Conservation (phyloP, 2,113 vertebrate species). For the Sardina pilchardus region DNA sequence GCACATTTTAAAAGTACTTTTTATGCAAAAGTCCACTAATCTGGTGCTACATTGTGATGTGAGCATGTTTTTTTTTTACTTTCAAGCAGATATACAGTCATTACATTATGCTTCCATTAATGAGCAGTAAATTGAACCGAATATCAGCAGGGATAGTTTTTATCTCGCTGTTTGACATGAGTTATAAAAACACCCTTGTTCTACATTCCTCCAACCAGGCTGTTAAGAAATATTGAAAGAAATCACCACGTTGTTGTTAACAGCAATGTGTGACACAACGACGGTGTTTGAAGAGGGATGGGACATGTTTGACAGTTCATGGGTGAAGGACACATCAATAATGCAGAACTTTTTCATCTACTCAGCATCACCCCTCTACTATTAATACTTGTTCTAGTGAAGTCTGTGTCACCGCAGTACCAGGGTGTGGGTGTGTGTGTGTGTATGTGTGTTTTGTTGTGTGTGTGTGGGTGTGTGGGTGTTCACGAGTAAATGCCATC, state of each 20-base stretch:
- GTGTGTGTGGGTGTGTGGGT: neutral
- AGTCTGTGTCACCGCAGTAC: neutral
- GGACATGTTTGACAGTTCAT: neutral
- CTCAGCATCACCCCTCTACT: neutral
- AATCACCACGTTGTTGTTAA: neutral
- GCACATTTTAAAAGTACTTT: neutral
- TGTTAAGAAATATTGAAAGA: neutral
- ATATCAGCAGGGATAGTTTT: neutral
- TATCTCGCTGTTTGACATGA: neutral
- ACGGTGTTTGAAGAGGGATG: neutral
- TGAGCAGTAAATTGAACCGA: neutral
- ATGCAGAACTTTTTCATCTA: neutral
- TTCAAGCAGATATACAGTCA: neutral
- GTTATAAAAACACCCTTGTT: neutral
- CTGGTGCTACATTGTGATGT: neutral
- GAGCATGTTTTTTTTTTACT: neutral
- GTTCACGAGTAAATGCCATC: neutral
- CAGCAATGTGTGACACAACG: neutral
- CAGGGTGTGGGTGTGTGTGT: neutral
- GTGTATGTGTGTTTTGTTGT: neutral
- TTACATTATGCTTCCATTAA: neutral
- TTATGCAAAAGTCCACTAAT: neutral
- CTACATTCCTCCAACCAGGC: neutral
- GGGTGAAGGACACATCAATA: conserved; percentile 7
- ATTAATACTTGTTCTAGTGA: conserved; percentile 5